Evolutionary conservation across 2,888 invertebrate species (phyloP), one percentile per base, ranked within the genome.

Genomic region (Petrolisthes manimaculis): DNA sequence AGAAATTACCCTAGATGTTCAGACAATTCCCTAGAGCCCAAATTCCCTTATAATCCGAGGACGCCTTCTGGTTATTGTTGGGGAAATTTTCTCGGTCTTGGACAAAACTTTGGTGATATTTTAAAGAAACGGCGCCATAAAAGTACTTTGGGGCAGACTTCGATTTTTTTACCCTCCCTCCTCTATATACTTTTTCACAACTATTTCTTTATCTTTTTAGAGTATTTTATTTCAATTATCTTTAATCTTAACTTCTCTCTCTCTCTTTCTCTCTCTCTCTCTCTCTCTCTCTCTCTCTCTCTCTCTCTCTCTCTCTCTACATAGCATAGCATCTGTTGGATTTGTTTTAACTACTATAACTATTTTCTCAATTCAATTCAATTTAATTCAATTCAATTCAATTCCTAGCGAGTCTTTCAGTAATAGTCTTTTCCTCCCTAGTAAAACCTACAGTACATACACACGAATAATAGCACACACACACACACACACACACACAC

Each of bases 61-160:
- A 14, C 71, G 18, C 71, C 71, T n/a, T n/a, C 21, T 71, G 71
- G 71, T 71, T 79, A 54, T 79, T 51, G 37, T 77, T 77, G 55
- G 71, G 69, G 75, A 21, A 37, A 83, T 53, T 83, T 56, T 55
- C 55, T 18, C 18, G 75, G 74, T 14, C 75, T 53, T 55, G 54
- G 83, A 71, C 75, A 54, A 37, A 83, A 83, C 83, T 83, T 83
- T 55, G 75, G 56, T 18, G 74, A 83, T 83, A 83, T 83, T 83
- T 83, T 83, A 74, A 74, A 55, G 24, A 53, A 83, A 83, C 75
- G 56, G 71, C 55, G 54, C 56, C 74, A 74, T 74, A 83, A 83
- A 83, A 74, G 81, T 81, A 81, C 81, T 67, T 83, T 21, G 21
- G n/a, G 75, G 75, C 54, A 53, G 82, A 77, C 12, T 77, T 51